Base-by-base conservation (phyloP, 2,888 invertebrate genomes). In the Stenchaetothrips biformis region DNA sequence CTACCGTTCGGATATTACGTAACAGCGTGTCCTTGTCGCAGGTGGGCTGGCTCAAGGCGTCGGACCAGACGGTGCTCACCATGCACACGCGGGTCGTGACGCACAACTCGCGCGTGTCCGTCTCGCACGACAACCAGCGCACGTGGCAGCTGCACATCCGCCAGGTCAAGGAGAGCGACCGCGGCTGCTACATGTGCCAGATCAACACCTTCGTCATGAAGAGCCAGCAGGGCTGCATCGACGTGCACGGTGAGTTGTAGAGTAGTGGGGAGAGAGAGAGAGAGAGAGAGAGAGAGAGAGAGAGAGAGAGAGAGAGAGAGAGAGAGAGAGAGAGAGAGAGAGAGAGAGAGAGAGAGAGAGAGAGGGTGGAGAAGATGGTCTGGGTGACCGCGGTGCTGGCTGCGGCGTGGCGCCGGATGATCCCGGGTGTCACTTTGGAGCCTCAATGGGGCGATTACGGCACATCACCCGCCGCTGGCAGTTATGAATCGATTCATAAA, bases 131-230 rank as follows among this genome's bases (percentile, higher is more conserved):
- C 86, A 92, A 94, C 80, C 85, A 86, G 80, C 90, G 92, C 84
- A 95, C 94, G 82, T 96, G 95, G 96, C 94, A 94, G 87, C 89
- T 96, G 81, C 92, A 94, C 86, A 94, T 96, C 85, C 90, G 93
- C 81, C 94, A 94, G 82, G 89, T 96, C 80, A 91, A 93, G 83
- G 95, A 94, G 84, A 90, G 92, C 77, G 96, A 96, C 87, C 90
- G 93, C 78, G 96, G 94, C 82, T 96, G 95, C 86, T 96, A 96
- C 88, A 95, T 95, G 94, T 96, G 96, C 86, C 95, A 96, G 89
- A 95, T 96, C 85, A 96, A 96, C 88, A 95, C 95, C 1, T 93
- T 92, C 82, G 91, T 92, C 80, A 94, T 96, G 94, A 95, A 93
- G 88, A 94, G 94, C 86, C 94, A 95, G 88, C 90, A 94, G 81